Evolutionary conservation across 2,113 vertebrate species (phyloP), one percentile per base, ranked within the genome.

Genomic region (Ictalurus furcatus): DNA sequence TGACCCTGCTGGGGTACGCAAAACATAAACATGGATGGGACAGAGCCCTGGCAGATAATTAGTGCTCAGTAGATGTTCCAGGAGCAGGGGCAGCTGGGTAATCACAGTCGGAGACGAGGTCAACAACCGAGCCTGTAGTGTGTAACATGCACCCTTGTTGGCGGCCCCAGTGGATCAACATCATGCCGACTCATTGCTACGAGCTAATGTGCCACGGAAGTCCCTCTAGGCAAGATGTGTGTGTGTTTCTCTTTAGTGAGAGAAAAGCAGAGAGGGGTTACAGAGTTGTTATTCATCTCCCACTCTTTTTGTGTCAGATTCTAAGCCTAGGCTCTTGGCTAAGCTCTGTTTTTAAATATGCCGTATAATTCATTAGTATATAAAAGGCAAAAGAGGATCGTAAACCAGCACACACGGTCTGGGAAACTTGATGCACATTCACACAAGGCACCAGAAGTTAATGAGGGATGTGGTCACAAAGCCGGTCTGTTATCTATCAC

Each of bases 21-120:
- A 93, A 96, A 96, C 95, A 94, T 99, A 98, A 99, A 98, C 97
- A 98, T n/a, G 25, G 90, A 87, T 87, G 69, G 92, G 92, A 93
- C 94, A 91, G 92, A 93, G 85, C 90, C 90, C 48, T 93, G 93
- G 94, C 95, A 96, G 96, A 97, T 96, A 97, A 99, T 99, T 98
- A 98, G 96, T 93, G 94, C 93, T 89, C 81, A 94, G 94, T 92
- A 94, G 95, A 96, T 96, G 95, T 95, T 96, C 93, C 94, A 93
- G 94, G 93, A 95, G 95, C 94, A 89, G 93, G 96, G 94, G 93
- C 94, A 94, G 93, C 92, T 94, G 94, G 94, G 95, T 96, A 94
- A 97, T 96, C 93, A 93, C 93, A 93, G 90, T 92, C 69, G 86
- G 94, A 91, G 91, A 86, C 37, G 94, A 95, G 95, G 95, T 96